These are phyloP conservation scores for Acanthochromis polyacanthus DNA, from an alignment of 2,113 vertebrate species.

Conservation along the genomic window DNA sequence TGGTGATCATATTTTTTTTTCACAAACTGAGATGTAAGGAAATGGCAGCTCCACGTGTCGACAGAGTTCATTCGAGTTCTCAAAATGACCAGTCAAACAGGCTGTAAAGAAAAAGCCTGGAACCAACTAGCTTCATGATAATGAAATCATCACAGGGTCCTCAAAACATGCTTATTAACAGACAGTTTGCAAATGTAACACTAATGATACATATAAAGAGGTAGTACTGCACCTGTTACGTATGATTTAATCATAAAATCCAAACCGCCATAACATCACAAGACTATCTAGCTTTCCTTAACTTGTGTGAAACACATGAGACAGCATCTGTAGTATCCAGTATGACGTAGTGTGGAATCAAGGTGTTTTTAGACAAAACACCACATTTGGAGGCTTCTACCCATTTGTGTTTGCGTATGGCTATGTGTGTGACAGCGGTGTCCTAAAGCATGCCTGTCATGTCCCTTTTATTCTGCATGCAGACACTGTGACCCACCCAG, in stretches of 20 bases:
- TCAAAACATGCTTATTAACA: conserved; percentile 3
- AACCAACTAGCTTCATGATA: background rate
- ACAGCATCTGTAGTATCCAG: background rate
- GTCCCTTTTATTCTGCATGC: conserved; percentile 67
- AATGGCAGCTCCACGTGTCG: background rate
- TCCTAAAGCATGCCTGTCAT: conserved; percentile 45
- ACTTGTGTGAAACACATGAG: background rate
- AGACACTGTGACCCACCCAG: conserved; percentile 67
- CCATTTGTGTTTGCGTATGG: background rate
- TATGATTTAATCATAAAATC: background rate
- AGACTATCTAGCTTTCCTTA: background rate
- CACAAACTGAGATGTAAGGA: background rate
- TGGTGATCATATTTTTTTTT: too few species aligned
- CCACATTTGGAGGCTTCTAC: background rate
- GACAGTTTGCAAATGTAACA: background rate
- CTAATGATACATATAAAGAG: background rate
- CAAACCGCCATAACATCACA: background rate
- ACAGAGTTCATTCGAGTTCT: background rate
- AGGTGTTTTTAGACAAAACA: background rate
- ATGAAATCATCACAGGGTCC: background rate
- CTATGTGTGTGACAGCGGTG: conserved; percentile 20
- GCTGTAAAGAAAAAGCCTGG: background rate
- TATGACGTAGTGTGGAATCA: background rate
- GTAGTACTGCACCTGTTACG: background rate
- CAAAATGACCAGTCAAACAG: background rate